Percentiles rank a stretch among this genome's conserved stretches.
phyloP scores from a whole-genome alignment of 2,797 vertebrate species.

The Erethizon dorsatum region DNA sequence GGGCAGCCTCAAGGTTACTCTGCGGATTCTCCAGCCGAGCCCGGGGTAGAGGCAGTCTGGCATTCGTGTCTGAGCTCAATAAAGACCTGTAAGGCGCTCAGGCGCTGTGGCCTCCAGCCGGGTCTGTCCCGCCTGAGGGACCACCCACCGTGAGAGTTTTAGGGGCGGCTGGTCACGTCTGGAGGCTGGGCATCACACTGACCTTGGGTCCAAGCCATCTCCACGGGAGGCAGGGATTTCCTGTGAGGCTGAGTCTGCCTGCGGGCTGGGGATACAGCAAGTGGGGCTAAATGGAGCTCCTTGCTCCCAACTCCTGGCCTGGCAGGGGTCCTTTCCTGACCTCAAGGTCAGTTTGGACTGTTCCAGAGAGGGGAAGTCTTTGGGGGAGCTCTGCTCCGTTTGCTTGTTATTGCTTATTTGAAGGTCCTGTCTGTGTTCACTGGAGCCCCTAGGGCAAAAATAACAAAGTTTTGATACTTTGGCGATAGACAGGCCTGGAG shows the following conservation, averaged over 20 bases:
- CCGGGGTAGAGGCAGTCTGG: not conserved
- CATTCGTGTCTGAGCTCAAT: not conserved
- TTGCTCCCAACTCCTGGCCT: not conserved
- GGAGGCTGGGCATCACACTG: not conserved
- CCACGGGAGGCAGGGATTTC: not conserved
- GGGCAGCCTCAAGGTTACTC: slow-evolving; percentile 79
- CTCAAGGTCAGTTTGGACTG: slow-evolving; percentile 62
- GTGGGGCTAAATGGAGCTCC: not conserved
- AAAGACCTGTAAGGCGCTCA: not conserved
- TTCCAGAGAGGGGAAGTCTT: not conserved
- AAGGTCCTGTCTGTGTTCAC: not conserved
- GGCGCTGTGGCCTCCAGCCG: not conserved
- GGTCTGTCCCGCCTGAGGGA: not conserved
- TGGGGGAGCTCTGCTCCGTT: not conserved
- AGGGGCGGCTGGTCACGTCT: too few relatives aligned
- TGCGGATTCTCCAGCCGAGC: not conserved
- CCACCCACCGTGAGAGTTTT: not conserved
- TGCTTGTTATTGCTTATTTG: not conserved
- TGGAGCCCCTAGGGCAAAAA: not conserved
- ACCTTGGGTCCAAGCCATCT: slow-evolving; percentile 7
- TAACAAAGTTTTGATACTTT: not conserved
- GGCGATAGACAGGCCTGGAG: not conserved
- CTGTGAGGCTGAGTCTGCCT: not conserved
- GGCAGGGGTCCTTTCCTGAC: not conserved
- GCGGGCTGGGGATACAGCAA: not conserved